Conservation (phyloP, 2,888 invertebrate species). For the Calameuta idolon region DNA sequence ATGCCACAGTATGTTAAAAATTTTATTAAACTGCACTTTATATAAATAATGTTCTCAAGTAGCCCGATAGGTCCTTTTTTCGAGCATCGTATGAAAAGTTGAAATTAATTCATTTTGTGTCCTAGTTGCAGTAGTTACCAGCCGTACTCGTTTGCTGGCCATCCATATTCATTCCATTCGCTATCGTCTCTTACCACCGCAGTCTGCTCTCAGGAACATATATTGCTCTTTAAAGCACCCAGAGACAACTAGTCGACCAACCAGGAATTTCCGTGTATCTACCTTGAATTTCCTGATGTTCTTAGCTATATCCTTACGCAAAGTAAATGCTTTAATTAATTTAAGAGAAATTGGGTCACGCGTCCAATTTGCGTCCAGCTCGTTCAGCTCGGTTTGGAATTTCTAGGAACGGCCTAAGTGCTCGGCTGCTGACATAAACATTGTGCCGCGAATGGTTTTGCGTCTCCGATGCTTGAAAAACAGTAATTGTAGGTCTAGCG, state of each 20-base stretch:
- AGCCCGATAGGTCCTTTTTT: neutral
- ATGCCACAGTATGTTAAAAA: neutral
- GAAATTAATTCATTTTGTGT: conserved; percentile 48
- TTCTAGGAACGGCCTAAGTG: too few relatives aligned
- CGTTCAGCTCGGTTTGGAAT: too few relatives aligned
- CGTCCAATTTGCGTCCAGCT: neutral
- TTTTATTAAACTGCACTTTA: conserved; percentile 17
- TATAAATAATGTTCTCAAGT: conserved; percentile 32
- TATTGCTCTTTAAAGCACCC: neutral
- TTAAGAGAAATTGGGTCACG: neutral
- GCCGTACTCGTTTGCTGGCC: conserved; percentile 40
- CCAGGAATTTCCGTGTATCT: neutral
- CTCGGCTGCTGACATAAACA: too few relatives aligned
- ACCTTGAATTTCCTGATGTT: neutral
- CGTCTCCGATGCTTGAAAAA: too few relatives aligned
- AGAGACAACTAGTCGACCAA: neutral
- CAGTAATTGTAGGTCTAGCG: too few relatives aligned
- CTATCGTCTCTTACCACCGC: conserved; percentile 44
- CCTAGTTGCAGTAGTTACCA: conserved; percentile 33
- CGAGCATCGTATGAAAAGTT: conserved; percentile 30
- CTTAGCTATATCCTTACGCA: neutral
- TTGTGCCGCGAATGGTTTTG: too few relatives aligned
- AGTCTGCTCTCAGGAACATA: neutral
- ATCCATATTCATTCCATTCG: conserved; percentile 54
- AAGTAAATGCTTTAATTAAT: neutral